Percentiles rank a stretch among this genome's conserved stretches.
Conservation (phyloP, 2,113 vertebrate species). For the Gymnocephalus cernua region DNA sequence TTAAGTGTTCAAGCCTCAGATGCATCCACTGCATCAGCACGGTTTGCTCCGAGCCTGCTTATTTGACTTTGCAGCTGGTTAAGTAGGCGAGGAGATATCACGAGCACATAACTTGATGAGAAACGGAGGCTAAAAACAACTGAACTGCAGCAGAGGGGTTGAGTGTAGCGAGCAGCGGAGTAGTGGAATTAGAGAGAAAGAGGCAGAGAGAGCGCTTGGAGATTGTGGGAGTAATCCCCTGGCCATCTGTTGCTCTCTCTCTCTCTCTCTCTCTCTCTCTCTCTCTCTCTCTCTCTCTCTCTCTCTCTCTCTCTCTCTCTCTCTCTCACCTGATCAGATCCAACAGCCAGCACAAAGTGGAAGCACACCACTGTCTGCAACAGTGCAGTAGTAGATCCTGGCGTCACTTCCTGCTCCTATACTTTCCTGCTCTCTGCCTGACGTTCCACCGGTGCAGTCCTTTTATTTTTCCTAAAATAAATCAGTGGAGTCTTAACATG, state of each 20-base stretch:
- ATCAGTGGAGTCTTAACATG: no score
- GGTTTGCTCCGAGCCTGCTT: neutral
- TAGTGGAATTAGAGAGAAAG: slow-evolving; percentile 69
- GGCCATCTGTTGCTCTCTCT: slow-evolving; percentile 82
- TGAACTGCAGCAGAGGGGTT: slow-evolving; percentile 16
- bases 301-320: slow-evolving; percentile 45
- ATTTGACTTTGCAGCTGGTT: neutral
- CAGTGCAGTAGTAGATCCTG: slow-evolving; percentile 9
- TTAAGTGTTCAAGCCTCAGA: neutral
- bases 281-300: slow-evolving; percentile 42
- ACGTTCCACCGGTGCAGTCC: neutral
- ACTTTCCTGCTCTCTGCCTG: slow-evolving; percentile 26
- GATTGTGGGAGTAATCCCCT: slow-evolving; percentile 83
- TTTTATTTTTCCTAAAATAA: neutral
- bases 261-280: slow-evolving; percentile 31
- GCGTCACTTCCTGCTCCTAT: slow-evolving; percentile 67
- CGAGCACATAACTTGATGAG: slow-evolving; percentile 4
- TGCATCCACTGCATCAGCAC: neutral
- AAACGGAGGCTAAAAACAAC: neutral
- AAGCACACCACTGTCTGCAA: slow-evolving; percentile 45
- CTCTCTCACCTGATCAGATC: slow-evolving; percentile 45
- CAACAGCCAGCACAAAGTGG: slow-evolving; percentile 37
- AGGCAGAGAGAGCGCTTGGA: slow-evolving; percentile 68
- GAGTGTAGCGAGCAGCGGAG: slow-evolving; percentile 34
- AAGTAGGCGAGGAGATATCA: neutral